A percentile compares a stretch with the other conserved stretches of the same genome.
Conservation (phyloP, 2,888 invertebrate species). For the Pocota personata region DNA sequence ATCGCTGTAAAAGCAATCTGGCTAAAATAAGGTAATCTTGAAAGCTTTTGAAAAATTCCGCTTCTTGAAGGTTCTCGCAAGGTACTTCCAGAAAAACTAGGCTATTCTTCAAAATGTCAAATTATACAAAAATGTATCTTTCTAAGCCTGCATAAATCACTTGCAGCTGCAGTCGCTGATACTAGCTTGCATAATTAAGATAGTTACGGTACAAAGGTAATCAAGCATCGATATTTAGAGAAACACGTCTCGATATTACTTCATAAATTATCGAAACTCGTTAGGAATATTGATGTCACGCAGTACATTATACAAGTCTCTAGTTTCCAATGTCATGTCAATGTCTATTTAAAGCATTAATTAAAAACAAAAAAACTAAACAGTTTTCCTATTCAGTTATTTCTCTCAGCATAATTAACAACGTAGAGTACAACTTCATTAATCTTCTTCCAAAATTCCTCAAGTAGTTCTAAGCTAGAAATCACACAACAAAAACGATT, state of each 20-base stretch:
- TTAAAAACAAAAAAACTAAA: neutral
- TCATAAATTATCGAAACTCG: slow-evolving; percentile 19
- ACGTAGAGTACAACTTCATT: neutral
- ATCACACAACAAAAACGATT: slow-evolving; percentile 7
- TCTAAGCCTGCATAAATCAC: neutral
- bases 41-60: no score
- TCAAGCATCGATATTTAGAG: neutral
- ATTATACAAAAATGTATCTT: no score
- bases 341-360: neutral
- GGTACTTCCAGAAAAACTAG: no score
- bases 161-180: neutral
- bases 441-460: slow-evolving; percentile 13
- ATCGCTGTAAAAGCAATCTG: no score
- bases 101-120: no score
- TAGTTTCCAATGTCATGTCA: slow-evolving; percentile 25
- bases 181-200: neutral
- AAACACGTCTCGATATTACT: neutral
- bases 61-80: no score
- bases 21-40: no score
- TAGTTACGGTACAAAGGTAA: neutral
- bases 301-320: neutral
- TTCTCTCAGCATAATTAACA: neutral
- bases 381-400: neutral
- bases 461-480: slow-evolving; percentile 1
- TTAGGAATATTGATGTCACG: slow-evolving; percentile 40